These are phyloP conservation scores for Diorhabda carinulata DNA, from an alignment of 1,140 invertebrate genomes.

Conservation along the genomic window DNA sequence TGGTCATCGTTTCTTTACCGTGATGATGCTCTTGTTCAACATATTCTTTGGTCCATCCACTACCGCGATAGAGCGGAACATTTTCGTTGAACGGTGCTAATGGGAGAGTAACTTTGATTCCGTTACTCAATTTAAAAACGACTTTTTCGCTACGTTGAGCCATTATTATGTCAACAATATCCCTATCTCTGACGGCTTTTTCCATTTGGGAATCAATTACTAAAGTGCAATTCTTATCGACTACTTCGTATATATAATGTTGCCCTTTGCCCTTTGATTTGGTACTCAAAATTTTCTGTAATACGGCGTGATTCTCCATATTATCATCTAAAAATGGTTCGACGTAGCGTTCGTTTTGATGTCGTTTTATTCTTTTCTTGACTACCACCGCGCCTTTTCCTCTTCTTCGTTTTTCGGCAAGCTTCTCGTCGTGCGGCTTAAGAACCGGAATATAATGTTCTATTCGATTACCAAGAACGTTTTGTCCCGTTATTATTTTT, in stretches of 20 bases:
- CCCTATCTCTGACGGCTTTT: constrained; percentile 69
- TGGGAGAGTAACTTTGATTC: constrained; percentile 64
- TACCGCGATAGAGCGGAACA: constrained; percentile 58
- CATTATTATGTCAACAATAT: constrained; percentile 71
- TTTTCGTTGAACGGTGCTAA: constrained; percentile 59
- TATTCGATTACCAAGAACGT: constrained; percentile 39
- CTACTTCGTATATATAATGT: constrained; percentile 57
- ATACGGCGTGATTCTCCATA: constrained; percentile 56
- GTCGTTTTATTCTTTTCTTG: constrained; percentile 60
- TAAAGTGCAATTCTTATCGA: constrained; percentile 67
- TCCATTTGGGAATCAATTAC: constrained; percentile 71
- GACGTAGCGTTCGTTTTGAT: constrained; percentile 58
- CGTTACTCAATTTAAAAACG: constrained; percentile 65
- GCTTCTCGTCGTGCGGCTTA: constrained; percentile 41
- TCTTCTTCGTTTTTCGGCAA: constrained; percentile 50
- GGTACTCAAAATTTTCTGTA: constrained; percentile 54
- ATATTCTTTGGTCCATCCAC: constrained; percentile 58
- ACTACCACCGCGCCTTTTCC: constrained; percentile 50
- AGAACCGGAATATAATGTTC: constrained; percentile 73
- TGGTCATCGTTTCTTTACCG: constrained; percentile 54
- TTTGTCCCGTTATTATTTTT: constrained; percentile 50
- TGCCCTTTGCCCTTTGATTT: constrained; percentile 41
- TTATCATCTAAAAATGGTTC: constrained; percentile 67
- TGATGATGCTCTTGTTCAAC: constrained; percentile 58
- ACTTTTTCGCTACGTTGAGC: constrained; percentile 69